Base-by-base conservation (phyloP, 2,888 invertebrate species). In the Cotesia congregata region DNA sequence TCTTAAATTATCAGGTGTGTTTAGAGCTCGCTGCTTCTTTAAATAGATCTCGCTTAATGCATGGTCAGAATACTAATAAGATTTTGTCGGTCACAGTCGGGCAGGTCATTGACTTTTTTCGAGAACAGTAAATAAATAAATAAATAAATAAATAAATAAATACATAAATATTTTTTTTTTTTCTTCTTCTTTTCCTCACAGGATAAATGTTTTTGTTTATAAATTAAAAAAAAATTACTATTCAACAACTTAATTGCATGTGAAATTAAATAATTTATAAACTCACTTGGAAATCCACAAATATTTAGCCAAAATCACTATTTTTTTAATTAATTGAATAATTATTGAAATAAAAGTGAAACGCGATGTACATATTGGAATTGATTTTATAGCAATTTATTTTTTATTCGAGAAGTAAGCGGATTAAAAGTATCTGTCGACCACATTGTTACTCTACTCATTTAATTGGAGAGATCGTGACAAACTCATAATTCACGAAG, bases 391-490 rank as follows among this genome's bases (percentile, higher is more conserved):
- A 17, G 15, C 5, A 64, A 20, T 64, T 64, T n/a, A 20, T 64
- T 64, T 59, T 20, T 71, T 71, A 38, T 30, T 61, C 6, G 12
- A 15, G 6, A 5, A 12, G 20, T 71, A 39, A 62, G 41, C 40
- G 38, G 61, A 61, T 62, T 15, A 62, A 72, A 72, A 60, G 20
- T 12, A 59, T 70, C 30, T 30, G 15, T 15, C 12, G 20, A 68
- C 15, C 12, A 60, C n/a, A 38, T 15, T 60, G 15, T 39, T 7
- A 7, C 59, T 64, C 41, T n/a, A 7, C 15, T 61, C 40, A 40
- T 41, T 72, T 39, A 72, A 72, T 73, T 73, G 20, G 67, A 65
- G 67, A 65, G 41, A 73, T 73, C 65, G 65, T 17, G 50, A 50
- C 15, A 38, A 41, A 41, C 41, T 65, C 38, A 41, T 50, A 73